Evolutionary conservation across 2,797 vertebrate genomes (phyloP).

Genomic region (Sardinella longiceps): DNA sequence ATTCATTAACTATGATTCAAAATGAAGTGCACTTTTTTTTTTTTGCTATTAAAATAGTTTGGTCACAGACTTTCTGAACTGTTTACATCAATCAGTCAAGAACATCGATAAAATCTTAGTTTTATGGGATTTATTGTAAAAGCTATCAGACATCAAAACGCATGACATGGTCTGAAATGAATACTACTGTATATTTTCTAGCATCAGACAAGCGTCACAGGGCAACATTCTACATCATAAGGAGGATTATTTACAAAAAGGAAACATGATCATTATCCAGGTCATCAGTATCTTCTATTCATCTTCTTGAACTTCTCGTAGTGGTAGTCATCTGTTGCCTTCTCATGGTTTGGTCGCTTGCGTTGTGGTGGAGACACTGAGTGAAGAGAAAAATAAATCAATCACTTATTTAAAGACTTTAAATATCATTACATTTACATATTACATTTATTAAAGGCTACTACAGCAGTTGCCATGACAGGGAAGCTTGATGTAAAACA

Average conservation of each 20-base stretch:
- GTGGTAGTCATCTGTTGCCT: conserved; percentile 97
- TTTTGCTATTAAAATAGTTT: background rate
- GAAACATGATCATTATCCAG: background rate
- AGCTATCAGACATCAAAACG: background rate
- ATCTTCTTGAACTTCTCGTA: conserved; percentile 99
- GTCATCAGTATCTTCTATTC: conserved; percentile 88
- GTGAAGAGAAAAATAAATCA: background rate
- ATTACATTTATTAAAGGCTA: background rate
- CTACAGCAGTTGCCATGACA: background rate
- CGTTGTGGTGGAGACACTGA: conserved; percentile 82
- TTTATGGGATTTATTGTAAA: background rate
- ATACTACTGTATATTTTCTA: background rate
- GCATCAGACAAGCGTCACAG: background rate
- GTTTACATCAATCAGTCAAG: background rate
- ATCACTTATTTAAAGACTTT: background rate
- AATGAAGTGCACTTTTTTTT: background rate
- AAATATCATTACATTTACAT: background rate
- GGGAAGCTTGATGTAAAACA: background rate
- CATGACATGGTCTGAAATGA: background rate
- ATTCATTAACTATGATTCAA: background rate
- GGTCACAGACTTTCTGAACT: background rate
- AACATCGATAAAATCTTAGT: background rate
- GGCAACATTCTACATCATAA: background rate
- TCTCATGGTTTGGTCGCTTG: conserved; percentile 95
- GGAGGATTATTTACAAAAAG: conserved; percentile 18